Evolutionary conservation across 2,888 invertebrate species (phyloP).

Genomic region (Gandaritis pyraliata): DNA sequence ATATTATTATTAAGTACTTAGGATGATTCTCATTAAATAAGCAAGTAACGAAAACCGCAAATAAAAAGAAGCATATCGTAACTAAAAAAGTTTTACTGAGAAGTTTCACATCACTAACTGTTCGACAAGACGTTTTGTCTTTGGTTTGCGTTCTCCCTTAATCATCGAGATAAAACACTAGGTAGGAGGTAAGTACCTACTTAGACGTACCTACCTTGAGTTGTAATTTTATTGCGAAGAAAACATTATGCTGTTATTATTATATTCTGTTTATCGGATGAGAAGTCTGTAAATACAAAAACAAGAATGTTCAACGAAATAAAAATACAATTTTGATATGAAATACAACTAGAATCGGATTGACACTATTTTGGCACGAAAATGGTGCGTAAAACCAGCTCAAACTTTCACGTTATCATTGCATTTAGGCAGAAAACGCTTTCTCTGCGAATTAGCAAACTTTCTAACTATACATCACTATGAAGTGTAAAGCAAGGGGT

Average conservation of each 20-base stretch:
- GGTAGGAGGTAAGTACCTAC: background rate
- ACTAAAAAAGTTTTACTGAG: no score
- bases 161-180: background rate
- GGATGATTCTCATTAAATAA: no score
- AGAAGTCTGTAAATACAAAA: background rate
- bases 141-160: no score
- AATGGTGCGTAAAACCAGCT: slow-evolving; percentile 25
- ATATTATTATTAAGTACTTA: no score
- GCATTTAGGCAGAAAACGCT: slow-evolving; percentile 29
- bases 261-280: no score
- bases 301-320: background rate
- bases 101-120: no score
- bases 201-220: background rate
- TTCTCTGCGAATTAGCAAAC: slow-evolving; percentile 33
- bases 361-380: slow-evolving; percentile 6
- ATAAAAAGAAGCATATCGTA: no score
- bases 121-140: no score
- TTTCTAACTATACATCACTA: slow-evolving; percentile 34
- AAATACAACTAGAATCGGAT: no score
- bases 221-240: background rate
- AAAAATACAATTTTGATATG: no score
- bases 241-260: no score
- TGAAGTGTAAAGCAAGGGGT: background rate
- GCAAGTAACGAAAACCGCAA: no score
- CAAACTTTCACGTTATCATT: slow-evolving; percentile 28